phyloP scores from a whole-genome alignment of 2,797 vertebrate species.

The Acipenser oxyrinchus region DNA sequence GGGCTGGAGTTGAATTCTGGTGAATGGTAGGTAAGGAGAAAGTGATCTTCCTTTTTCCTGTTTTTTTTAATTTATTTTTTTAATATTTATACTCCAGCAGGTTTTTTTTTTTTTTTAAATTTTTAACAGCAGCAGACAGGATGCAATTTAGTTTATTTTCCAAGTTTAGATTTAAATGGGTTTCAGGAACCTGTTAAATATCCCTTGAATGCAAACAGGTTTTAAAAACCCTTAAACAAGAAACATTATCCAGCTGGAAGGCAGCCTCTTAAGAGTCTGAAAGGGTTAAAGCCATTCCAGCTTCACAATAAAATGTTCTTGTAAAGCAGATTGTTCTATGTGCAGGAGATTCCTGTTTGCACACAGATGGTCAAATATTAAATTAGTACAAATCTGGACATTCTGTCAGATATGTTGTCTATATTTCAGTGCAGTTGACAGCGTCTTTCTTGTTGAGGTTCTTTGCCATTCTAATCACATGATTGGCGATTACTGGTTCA shows the following conservation, averaged over 20 bases:
- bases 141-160: neutral
- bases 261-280: neutral
- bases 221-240: neutral
- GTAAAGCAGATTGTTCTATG: no score
- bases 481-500: no score
- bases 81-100: neutral
- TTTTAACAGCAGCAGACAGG: neutral
- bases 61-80: constrained; percentile 1
- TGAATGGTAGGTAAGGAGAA: neutral
- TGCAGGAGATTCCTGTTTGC: no score
- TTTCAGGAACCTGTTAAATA: neutral
- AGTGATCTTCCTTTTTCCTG: constrained; percentile 4
- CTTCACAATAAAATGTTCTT: no score
- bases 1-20: neutral
- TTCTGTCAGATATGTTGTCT: no score
- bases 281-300: no score
- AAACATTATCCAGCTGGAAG: neutral
- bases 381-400: no score
- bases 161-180: neutral
- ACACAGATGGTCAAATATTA: no score
- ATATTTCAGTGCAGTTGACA: no score
- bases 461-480: no score
- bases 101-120: no score
- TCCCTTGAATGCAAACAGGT: neutral
- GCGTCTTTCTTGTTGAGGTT: no score